Percentiles rank a stretch among this genome's conserved stretches.
These are phyloP conservation scores for Pipistrellus nathusii DNA, from an alignment of 2,797 vertebrate species.

Conservation along the genomic window DNA sequence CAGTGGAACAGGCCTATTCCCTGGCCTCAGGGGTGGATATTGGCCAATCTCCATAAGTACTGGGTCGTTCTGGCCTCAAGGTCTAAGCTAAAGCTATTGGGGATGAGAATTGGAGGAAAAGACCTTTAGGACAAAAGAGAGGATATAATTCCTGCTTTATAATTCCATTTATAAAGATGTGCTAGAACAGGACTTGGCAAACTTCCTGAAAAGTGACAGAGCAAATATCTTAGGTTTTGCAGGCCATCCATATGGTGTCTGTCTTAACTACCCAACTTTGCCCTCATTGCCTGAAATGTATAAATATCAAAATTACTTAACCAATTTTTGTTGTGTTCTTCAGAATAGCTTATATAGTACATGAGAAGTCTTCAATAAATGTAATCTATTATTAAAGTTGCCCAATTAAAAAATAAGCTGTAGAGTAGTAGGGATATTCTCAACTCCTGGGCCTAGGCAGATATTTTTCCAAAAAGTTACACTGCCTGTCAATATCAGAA, in stretches of 20 bases:
- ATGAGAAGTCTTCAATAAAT: constrained; percentile 6
- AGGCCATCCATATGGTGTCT: background rate
- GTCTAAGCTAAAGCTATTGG: background rate
- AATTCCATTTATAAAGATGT: background rate
- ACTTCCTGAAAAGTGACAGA: constrained; percentile 7
- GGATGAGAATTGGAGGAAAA: background rate
- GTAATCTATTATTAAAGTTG: constrained; percentile 47
- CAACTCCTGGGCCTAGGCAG: background rate
- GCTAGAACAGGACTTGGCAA: background rate
- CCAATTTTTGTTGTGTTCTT: constrained; percentile 19
- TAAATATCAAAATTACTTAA: too few relatives aligned
- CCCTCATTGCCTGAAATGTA: background rate
- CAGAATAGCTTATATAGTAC: constrained; percentile 12
- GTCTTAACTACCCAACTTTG: background rate
- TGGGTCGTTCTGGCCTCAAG: background rate
- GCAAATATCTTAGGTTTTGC: background rate
- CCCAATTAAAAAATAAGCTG: background rate
- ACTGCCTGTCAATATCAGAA: constrained; percentile 36
- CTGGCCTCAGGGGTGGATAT: background rate
- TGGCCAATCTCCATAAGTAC: background rate
- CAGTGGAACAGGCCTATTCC: background rate
- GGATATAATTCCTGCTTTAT: constrained; percentile 4
- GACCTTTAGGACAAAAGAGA: constrained; percentile 29
- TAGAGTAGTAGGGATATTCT: constrained; percentile 6
- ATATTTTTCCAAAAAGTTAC: constrained; percentile 50